Base-by-base conservation (phyloP, 2,888 invertebrate genomes). In the Melipona beecheii region DNA sequence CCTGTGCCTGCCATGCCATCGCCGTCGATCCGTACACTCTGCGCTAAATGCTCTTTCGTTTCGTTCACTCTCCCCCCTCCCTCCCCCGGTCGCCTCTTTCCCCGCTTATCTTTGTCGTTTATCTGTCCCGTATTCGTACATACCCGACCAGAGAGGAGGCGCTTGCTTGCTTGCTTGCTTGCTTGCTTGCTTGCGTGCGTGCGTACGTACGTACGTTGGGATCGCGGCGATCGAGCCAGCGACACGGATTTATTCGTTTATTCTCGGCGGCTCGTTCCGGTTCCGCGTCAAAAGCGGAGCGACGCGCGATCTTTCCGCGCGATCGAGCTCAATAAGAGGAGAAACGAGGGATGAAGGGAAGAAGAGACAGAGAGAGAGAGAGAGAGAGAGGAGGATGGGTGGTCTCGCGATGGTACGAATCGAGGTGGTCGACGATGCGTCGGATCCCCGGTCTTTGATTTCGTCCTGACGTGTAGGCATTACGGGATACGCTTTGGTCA, bases 381-480 rank as follows among this genome's bases (percentile, higher is more conserved):
- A 13, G 62, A 31, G 19, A 36, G 6, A 6, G 43, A 9, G 43
- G 54, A 66, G 31, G 50, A 69, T 58, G 64, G 54, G 70, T 50
- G 65, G 66, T 65, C 31, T 68, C 64, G 52, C 62, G 43, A 43
- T 43, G 43, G 85, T 58, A 73, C 49, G 62, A 70, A 77, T 58
- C 76, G 76, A 64, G 78, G 74, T 65, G 75, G 84, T 68, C 64
- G 86, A 24, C 85, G 87, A 82, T 79, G 89, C 88, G 85, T 87
- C 86, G 85, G 85, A 83, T 78, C 85, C 88, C 88, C 86, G 92
- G 89, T 92, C 92, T 92, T 92, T 92, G 92, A 92, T 92, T 92
- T 91, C 86, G 86, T 89, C 86, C 87, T 87, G 91, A 91, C 87
- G 87, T 90, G 88, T 89, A 90, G 89, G 89, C 88, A 90, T 85